These are phyloP conservation scores for Motacilla alba DNA, from an alignment of 2,113 vertebrate genomes.

Conservation along the genomic window DNA sequence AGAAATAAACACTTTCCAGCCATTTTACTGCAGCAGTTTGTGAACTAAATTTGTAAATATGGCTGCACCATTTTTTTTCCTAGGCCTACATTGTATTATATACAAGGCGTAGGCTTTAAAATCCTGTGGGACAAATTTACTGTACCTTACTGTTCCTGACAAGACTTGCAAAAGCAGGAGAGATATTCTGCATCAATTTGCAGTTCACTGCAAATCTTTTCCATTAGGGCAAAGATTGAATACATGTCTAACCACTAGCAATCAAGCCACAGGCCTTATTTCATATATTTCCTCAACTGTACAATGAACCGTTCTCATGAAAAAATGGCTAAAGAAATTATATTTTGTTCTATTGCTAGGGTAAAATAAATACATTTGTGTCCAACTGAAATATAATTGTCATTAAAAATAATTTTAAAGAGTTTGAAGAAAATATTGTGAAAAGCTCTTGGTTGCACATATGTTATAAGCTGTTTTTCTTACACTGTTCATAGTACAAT, in stretches of 20 bases:
- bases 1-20: constrained; percentile 75
- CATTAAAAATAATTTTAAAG: constrained; percentile 90
- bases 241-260: constrained; percentile 98
- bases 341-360: constrained; percentile 99
- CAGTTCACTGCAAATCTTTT: constrained; percentile 83
- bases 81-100: constrained; percentile 94
- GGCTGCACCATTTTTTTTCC: constrained; percentile 83
- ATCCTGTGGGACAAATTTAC: constrained; percentile 88
- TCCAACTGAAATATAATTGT: constrained; percentile 90
- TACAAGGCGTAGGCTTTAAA: constrained; percentile 86
- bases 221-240: constrained; percentile 89
- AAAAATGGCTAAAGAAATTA: constrained; percentile 96
- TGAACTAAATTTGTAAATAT: constrained; percentile 94
- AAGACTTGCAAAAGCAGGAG: constrained; percentile 89
- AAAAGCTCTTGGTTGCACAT: constrained; percentile 91
- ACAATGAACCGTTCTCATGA: constrained; percentile 95
- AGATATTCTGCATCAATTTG: constrained; percentile 83
- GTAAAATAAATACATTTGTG: constrained; percentile 92
- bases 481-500: constrained; percentile 82
- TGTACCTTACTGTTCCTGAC: constrained; percentile 88
- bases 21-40: constrained; percentile 88
- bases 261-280: constrained; percentile 99
- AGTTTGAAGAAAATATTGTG: constrained; percentile 92
- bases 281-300: constrained; percentile 96
- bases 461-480: constrained; percentile 85